phyloP scores from a whole-genome alignment of 2,888 invertebrate genomes.

The Geotrupes spiniger region DNA sequence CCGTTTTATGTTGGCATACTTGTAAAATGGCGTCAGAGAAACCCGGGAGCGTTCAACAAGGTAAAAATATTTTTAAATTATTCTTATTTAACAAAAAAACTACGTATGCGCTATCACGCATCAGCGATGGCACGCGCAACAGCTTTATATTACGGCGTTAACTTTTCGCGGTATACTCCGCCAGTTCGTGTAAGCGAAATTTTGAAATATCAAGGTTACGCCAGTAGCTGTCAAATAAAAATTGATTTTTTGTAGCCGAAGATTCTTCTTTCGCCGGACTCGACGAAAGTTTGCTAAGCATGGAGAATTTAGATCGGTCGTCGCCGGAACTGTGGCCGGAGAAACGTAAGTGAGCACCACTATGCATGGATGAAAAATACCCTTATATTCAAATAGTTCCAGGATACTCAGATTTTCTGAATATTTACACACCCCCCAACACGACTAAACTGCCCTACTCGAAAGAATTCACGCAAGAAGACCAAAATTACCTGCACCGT shows the following conservation, averaged over 20 bases:
- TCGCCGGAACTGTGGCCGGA: slow-evolving; percentile 97
- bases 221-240: slow-evolving; percentile 26
- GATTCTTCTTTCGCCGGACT: slow-evolving; percentile 38
- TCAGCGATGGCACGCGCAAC: too few relatives aligned
- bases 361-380: slow-evolving; percentile 49
- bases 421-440: slow-evolving; percentile 61
- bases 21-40: slow-evolving; percentile 66
- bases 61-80: slow-evolving; percentile 47
- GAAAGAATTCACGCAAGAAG: slow-evolving; percentile 67
- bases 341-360: slow-evolving; percentile 67
- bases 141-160: too few relatives aligned
- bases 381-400: slow-evolving; percentile 66
- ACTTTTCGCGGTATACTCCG: too few relatives aligned
- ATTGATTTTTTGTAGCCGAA: slow-evolving; percentile 31
- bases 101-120: too few relatives aligned
- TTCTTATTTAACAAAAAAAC: slow-evolving; percentile 24
- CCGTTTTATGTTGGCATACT: slow-evolving; percentile 35
- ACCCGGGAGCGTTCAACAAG: slow-evolving; percentile 61
- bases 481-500: slow-evolving; percentile 76
- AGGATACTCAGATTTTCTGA: slow-evolving; percentile 82
- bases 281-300: slow-evolving; percentile 78
- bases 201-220: slow-evolving; percentile 15
- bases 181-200: too few relatives aligned
- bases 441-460: slow-evolving; percentile 66
- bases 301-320: slow-evolving; percentile 89